phyloP scores from a whole-genome alignment of 2,797 vertebrate species.

The Eupleurogrammus muticus region DNA sequence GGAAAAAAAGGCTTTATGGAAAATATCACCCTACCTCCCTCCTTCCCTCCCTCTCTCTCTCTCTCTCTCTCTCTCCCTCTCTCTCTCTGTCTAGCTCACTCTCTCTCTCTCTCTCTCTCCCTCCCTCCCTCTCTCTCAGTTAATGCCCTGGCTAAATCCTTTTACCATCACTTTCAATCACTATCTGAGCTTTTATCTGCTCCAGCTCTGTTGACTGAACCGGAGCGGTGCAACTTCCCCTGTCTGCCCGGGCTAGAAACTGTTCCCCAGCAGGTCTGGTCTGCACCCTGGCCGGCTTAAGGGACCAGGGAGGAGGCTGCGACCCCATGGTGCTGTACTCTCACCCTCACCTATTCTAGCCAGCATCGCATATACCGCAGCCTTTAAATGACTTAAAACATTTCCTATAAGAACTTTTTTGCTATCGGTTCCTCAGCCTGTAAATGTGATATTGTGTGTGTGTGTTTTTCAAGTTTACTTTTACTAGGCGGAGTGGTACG shows the following conservation, averaged over 20 bases:
- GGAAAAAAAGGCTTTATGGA: slow-evolving; percentile 85
- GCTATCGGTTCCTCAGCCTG: background rate
- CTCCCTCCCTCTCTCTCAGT: slow-evolving; percentile 69
- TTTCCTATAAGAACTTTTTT: background rate
- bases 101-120: slow-evolving; percentile 66
- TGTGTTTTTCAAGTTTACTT: too few relatives aligned
- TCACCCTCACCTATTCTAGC: slow-evolving; percentile 5
- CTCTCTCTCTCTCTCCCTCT: slow-evolving; percentile 54
- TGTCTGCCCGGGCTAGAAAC: slow-evolving; percentile 79
- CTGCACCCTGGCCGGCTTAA: slow-evolving; percentile 65
- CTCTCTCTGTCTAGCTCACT: slow-evolving; percentile 58
- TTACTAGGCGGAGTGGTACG: slow-evolving; percentile 9
- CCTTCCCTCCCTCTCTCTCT: slow-evolving; percentile 66
- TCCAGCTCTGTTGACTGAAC: slow-evolving; percentile 81
- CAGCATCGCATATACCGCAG: slow-evolving; percentile 20
- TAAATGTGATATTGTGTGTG: background rate
- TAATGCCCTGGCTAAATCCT: slow-evolving; percentile 88
- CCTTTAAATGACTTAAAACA: background rate
- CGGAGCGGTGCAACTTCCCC: slow-evolving; percentile 90
- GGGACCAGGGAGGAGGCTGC: slow-evolving; percentile 51
- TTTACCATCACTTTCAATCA: slow-evolving; percentile 93
- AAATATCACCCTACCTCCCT: slow-evolving; percentile 81
- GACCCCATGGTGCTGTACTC: background rate
- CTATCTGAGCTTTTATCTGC: slow-evolving; percentile 93
- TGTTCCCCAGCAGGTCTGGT: slow-evolving; percentile 78